Base-by-base conservation (phyloP, 2,888 invertebrate genomes). In the Yponomeuta cagnagella region DNA sequence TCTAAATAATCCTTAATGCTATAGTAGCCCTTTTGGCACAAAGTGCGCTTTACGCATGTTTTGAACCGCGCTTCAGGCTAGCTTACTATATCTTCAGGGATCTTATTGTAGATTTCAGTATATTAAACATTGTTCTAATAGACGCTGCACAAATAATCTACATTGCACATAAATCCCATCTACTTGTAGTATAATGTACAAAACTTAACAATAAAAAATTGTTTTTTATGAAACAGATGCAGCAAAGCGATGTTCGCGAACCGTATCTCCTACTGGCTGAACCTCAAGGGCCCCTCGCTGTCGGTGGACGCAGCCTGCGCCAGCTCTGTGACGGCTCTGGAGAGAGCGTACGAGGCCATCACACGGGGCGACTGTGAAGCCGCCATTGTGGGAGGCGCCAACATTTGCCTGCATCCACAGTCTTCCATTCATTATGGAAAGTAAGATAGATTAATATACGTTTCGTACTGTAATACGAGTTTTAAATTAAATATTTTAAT, bases 381-480 rank as follows among this genome's bases (percentile, higher is more conserved):
- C 0, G 95, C 95, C 15, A 86, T 95, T 43, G 95, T 95, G 2
- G 95, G 93, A 2, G 95, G 94, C 1, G 83, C 90, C 10, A 93
- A 92, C 74, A 76, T 95, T 15, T 93, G 93, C 71, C 78, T 95
- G 43, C 94, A 94, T 74, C 95, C 95, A 1, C 85, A 88, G 69
- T 78, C 81, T 0, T 79, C 83, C 2, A 76, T 89, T 1, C 88
- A 89, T 69, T 84, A 80, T 71, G 79, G 79, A 73, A 85, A 88
- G 89, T 88, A 75, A 71, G 15, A 10, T 10, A 10, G 63, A 15
- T 31, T 66, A 23, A 23, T 23, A 1, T 23, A 0, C 1, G 23
- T 23, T 23, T 23, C 23, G 23, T 23, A 23, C 23, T 23, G 23
- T 23, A 1, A 23, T 23, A 23, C 23, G 23, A 23, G 23, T 23